Conservation (phyloP, 2,797 vertebrate genomes). For the Gambusia yucatana region DNA sequence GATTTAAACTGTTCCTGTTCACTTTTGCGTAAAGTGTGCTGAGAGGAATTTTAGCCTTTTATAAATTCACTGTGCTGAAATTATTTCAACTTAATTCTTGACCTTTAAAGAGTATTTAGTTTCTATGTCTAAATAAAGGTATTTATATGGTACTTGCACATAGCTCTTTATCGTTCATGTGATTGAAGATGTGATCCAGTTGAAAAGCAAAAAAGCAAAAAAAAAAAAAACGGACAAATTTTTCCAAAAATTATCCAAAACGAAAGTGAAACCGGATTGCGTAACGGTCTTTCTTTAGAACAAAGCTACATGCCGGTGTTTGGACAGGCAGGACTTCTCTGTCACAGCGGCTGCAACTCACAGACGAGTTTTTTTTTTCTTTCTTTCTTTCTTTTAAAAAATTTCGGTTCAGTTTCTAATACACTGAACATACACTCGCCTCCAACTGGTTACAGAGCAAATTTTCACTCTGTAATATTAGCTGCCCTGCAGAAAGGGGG, state of each 20-base stretch:
- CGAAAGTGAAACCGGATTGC: constrained; percentile 12
- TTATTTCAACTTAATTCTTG: not conserved
- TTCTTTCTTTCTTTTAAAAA: constrained; percentile 9
- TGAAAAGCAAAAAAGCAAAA: not conserved
- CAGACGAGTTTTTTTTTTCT: constrained; percentile 18
- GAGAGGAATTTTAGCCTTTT: too few relatives aligned
- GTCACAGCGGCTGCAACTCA: constrained; percentile 50
- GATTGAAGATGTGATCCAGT: not conserved
- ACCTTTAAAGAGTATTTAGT: not conserved
- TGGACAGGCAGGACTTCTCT: constrained; percentile 5
- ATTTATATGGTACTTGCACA: not conserved
- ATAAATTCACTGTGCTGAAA: not conserved
- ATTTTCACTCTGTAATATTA: constrained; percentile 44
- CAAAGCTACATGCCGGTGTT: not conserved
- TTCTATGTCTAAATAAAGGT: not conserved
- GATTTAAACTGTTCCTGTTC: not conserved
- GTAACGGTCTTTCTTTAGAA: not conserved
- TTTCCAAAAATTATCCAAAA: not conserved
- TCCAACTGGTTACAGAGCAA: constrained; percentile 35
- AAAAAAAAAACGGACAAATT: not conserved
- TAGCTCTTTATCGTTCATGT: not conserved
- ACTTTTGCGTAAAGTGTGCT: not conserved
- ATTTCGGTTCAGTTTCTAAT: constrained; percentile 34
- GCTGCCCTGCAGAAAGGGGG: constrained; percentile 46
- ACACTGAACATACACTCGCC: constrained; percentile 44